Percentiles rank a stretch among this genome's conserved stretches.
phyloP scores from a whole-genome alignment of 2,113 vertebrate species.

The Podocnemis expansa region DNA sequence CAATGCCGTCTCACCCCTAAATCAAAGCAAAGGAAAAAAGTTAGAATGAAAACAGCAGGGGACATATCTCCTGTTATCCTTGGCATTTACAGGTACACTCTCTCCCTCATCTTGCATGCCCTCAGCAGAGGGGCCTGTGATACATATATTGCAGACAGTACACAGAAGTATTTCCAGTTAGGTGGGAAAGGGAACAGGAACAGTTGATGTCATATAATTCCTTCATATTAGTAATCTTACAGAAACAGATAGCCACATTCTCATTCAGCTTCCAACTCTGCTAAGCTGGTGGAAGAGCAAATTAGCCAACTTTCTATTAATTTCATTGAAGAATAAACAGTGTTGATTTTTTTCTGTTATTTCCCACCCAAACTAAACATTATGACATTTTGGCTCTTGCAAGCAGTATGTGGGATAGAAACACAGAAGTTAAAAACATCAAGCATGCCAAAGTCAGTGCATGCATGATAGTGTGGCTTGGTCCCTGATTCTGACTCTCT shows the following conservation, averaged over 20 bases:
- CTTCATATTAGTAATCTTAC: neutral
- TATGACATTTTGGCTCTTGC: neutral
- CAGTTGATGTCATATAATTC: neutral
- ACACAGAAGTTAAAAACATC: neutral
- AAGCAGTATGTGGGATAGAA: neutral
- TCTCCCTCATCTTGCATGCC: slow-evolving; percentile 17
- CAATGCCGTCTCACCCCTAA: slow-evolving; percentile 93
- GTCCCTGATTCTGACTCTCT: neutral
- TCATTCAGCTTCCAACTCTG: neutral
- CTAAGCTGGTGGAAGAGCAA: slow-evolving; percentile 25
- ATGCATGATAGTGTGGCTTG: neutral
- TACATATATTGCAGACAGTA: neutral
- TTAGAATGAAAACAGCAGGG: slow-evolving; percentile 8
- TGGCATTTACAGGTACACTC: neutral
- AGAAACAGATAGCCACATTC: neutral
- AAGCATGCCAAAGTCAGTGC: neutral
- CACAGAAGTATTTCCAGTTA: slow-evolving; percentile 10
- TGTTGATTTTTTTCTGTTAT: neutral
- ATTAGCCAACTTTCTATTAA: neutral
- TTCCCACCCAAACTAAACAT: neutral
- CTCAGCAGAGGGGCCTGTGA: slow-evolving; percentile 1
- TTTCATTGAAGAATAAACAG: neutral
- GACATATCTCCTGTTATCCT: neutral
- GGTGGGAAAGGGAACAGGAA: neutral
- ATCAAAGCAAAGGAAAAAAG: slow-evolving; percentile 73